Conservation (phyloP, 1,140 invertebrate genomes). For the Diorhabda sublineata region DNA sequence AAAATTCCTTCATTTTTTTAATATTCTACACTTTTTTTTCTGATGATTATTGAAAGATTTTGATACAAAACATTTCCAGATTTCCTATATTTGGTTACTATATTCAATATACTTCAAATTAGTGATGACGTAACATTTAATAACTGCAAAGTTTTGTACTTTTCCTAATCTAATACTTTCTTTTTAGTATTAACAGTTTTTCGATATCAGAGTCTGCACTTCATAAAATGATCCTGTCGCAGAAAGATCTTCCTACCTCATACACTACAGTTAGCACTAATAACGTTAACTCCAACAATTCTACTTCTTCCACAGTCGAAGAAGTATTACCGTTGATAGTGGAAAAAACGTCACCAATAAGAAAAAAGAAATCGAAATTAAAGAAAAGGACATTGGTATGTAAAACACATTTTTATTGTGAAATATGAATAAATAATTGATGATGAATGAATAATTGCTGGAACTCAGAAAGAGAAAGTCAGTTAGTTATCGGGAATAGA, state of each 20-base stretch:
- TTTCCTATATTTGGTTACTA: too few species aligned
- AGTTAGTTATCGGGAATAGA: too few species aligned
- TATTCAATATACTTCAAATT: too few species aligned
- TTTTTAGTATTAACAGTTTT: slow-evolving; percentile 50
- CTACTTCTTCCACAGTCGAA: slow-evolving; percentile 62
- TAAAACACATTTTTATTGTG: slow-evolving; percentile 6
- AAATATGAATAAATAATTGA: background rate
- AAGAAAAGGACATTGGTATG: slow-evolving; percentile 56
- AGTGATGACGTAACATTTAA: too few species aligned
- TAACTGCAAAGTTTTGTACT: too few species aligned
- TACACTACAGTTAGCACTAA: slow-evolving; percentile 49
- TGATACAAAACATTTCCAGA: too few species aligned
- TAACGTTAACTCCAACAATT: slow-evolving; percentile 50
- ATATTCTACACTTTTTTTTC: too few species aligned
- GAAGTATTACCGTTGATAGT: slow-evolving; percentile 54
- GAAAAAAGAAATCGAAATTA: slow-evolving; percentile 64
- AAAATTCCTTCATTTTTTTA: too few species aligned
- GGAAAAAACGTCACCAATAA: slow-evolving; percentile 52
- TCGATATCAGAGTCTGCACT: slow-evolving; percentile 85
- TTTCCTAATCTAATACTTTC: background rate
- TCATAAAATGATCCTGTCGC: slow-evolving; percentile 59
- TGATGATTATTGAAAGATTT: too few species aligned
- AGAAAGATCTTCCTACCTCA: slow-evolving; percentile 45
- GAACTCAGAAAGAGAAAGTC: too few species aligned
- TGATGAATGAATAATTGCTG: too few species aligned